Conservation (phyloP, 2,888 invertebrate genomes). For the Eupeodes latifasciatus region DNA sequence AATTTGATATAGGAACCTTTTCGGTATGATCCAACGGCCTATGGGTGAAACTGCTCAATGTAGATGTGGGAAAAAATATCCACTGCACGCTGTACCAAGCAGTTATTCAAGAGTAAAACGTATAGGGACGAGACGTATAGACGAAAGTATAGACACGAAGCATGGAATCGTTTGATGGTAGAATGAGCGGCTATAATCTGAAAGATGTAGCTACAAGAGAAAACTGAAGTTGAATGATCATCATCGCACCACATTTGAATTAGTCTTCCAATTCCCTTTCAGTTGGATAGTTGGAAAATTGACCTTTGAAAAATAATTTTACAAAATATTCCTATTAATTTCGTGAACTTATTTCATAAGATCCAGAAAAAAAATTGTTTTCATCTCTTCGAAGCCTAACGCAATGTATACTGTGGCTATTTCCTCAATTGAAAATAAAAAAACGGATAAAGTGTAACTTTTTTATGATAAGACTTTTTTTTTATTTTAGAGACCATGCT, state of each 20-base stretch:
- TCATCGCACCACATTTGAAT: constrained; percentile 69
- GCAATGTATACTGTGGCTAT: constrained; percentile 41
- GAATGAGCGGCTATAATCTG: constrained; percentile 67
- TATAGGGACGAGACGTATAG: constrained; percentile 37
- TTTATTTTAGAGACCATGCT: constrained; percentile 57
- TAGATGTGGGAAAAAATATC: constrained; percentile 45
- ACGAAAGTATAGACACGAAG: constrained; percentile 45
- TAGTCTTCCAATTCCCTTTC: constrained; percentile 78
- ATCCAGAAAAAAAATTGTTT: neutral
- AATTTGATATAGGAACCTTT: constrained; percentile 58
- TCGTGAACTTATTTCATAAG: neutral
- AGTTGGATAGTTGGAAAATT: constrained; percentile 74
- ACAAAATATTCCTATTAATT: neutral
- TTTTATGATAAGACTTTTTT: constrained; percentile 65
- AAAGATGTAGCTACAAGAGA: constrained; percentile 64
- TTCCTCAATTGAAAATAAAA: constrained; percentile 50
- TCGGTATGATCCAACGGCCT: constrained; percentile 68
- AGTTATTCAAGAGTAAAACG: constrained; percentile 52
- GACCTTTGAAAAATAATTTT: constrained; percentile 12
- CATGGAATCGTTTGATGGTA: constrained; percentile 63
- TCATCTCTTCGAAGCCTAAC: neutral
- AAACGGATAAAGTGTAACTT: constrained; percentile 68
- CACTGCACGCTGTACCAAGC: constrained; percentile 58
- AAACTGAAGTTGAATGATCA: constrained; percentile 74
- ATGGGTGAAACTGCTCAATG: constrained; percentile 1